A percentile compares a stretch with the other conserved stretches of the same genome.
Evolutionary conservation across 2,113 vertebrate species (phyloP).

Genomic region (Paracanthobrama guichenoti): DNA sequence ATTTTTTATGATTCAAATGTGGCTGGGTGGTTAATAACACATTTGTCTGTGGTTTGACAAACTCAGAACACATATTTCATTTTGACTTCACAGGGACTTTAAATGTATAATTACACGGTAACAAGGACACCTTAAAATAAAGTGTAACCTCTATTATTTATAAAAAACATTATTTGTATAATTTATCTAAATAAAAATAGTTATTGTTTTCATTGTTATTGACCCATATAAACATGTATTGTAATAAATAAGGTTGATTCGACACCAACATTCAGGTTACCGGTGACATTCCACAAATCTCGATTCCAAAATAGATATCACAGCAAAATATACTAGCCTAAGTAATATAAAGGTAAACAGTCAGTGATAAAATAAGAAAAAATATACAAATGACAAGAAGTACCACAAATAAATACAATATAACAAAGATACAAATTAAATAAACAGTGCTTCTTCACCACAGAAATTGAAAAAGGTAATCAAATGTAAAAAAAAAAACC

Average conservation of each 20-base stretch:
- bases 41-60: no score
- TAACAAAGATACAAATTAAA: background rate
- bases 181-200: background rate
- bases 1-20: no score
- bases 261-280: background rate
- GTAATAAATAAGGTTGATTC: background rate
- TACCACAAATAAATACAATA: background rate
- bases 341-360: background rate
- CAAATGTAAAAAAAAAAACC: background rate
- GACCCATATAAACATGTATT: background rate
- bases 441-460: background rate
- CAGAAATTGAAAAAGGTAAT: background rate
- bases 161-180: background rate
- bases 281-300: no score
- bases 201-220: background rate
- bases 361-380: background rate
- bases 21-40: no score
- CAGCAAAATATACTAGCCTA: background rate
- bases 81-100: no score
- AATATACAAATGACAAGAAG: background rate
- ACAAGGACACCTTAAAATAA: no score
- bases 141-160: background rate
- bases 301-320: background rate
- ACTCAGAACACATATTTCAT: no score
- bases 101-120: no score